phyloP scores from a whole-genome alignment of 2,797 vertebrate species.

The Tragopan temminckii region DNA sequence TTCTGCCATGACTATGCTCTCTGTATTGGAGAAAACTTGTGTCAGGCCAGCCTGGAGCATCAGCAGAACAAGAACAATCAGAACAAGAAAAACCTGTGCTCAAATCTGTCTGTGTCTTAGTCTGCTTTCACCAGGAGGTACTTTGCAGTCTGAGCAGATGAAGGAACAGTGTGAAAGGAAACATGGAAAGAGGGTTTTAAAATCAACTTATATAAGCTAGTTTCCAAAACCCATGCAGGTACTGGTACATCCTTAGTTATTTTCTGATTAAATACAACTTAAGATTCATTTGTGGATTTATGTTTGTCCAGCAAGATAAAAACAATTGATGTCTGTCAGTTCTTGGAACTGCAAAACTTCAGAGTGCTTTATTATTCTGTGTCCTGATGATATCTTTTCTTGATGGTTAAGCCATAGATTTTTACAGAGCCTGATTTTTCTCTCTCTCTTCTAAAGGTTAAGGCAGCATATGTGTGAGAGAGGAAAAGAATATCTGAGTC shows the following conservation, averaged over 20 bases:
- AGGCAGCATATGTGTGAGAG: not conserved
- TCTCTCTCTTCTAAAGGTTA: not conserved
- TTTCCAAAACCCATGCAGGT: not conserved
- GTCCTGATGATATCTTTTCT: constrained; percentile 2
- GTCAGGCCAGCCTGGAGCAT: not conserved
- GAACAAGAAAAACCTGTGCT: not conserved
- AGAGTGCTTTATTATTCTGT: not conserved
- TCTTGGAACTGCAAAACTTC: not conserved
- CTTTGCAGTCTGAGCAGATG: not conserved
- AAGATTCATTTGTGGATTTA: rapidly evolving
- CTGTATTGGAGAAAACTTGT: not conserved
- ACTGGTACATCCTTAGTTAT: not conserved
- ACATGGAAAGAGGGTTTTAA: not conserved
- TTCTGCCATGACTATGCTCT: not conserved
- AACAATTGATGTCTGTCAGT: not conserved
- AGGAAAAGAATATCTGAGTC: not conserved
- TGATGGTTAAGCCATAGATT: not conserved
- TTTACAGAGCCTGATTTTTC: not conserved
- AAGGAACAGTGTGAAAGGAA: not conserved
- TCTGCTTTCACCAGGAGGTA: not conserved
- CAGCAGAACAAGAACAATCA: not conserved
- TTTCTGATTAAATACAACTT: not conserved
- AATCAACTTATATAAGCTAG: not conserved
- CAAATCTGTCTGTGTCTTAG: not conserved
- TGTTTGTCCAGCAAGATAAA: not conserved